phyloP scores from a whole-genome alignment of 1,140 invertebrate species.

The Nymphalis io region DNA sequence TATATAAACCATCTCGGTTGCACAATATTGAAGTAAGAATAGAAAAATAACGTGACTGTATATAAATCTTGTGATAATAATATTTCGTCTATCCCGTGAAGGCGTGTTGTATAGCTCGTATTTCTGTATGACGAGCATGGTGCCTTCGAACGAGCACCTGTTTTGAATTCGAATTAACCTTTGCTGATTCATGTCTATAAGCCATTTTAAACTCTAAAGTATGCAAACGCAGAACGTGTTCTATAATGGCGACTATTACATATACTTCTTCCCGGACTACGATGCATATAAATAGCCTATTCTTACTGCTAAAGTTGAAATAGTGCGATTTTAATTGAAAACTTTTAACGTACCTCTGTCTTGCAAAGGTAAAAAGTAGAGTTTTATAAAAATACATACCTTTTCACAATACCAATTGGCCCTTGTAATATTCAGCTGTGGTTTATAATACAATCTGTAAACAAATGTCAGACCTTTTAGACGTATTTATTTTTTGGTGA shows the following conservation, averaged over 20 bases:
- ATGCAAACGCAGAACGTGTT: slow-evolving; percentile 32
- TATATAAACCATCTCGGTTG: too few species aligned
- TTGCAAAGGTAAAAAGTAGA: background rate
- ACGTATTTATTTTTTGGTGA: too few species aligned
- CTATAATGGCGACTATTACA: slow-evolving; percentile 27
- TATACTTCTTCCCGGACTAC: slow-evolving; percentile 34
- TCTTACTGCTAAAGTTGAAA: slow-evolving; percentile 35
- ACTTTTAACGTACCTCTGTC: background rate
- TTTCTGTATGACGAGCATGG: slow-evolving; percentile 42
- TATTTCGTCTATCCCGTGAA: slow-evolving; percentile 21
- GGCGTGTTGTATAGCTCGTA: slow-evolving; percentile 23
- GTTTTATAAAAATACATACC: too few species aligned
- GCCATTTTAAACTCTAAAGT: slow-evolving; percentile 46
- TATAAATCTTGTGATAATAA: slow-evolving; percentile 9
- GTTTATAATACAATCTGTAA: too few species aligned
- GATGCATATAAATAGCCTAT: slow-evolving; percentile 51
- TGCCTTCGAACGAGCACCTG: slow-evolving; percentile 48
- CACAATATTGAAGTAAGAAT: too few species aligned
- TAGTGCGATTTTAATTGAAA: slow-evolving; percentile 12
- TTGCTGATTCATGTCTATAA: slow-evolving; percentile 38
- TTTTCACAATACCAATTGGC: too few species aligned
- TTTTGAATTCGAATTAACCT: slow-evolving; percentile 51
- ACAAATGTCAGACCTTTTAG: too few species aligned
- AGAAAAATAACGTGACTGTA: slow-evolving; percentile 6
- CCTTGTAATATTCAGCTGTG: too few species aligned